A percentile compares a stretch with the other conserved stretches of the same genome.
Evolutionary conservation across 2,888 invertebrate species (phyloP).

Genomic region (Celastrina argiolus): DNA sequence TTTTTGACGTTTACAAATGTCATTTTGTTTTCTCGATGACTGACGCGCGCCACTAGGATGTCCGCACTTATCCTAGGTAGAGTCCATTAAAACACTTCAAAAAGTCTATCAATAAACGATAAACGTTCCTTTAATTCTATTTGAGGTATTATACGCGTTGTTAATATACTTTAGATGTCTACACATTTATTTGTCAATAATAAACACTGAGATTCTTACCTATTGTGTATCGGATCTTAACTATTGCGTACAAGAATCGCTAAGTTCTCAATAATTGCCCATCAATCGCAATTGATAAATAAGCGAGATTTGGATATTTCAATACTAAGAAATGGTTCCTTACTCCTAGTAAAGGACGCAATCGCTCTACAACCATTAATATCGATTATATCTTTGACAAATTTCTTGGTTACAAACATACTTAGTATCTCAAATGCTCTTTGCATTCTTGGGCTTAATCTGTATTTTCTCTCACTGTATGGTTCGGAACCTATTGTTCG

Average conservation of each 20-base stretch:
- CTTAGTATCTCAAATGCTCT: too few species aligned
- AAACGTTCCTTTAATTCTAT: conserved; percentile 21
- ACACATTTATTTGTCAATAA: neutral
- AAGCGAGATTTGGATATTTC: neutral
- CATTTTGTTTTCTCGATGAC: conserved; percentile 36
- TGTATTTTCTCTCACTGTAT: too few species aligned
- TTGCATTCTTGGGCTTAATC: too few species aligned
- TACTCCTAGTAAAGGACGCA: conserved; percentile 3
- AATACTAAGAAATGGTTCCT: neutral
- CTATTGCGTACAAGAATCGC: neutral
- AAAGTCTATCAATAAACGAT: conserved; percentile 17
- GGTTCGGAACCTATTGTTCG: too few species aligned
- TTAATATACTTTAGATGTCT: neutral
- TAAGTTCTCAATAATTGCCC: neutral
- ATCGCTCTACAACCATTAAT: conserved; percentile 9
- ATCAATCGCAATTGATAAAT: neutral
- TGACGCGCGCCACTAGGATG: neutral
- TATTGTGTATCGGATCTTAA: neutral
- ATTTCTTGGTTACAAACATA: neutral
- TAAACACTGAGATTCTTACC: neutral
- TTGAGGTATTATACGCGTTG: conserved; percentile 19
- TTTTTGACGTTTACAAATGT: conserved; percentile 23
- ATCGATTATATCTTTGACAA: neutral
- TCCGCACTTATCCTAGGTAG: conserved; percentile 10
- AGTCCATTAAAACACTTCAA: conserved; percentile 15